Percentiles rank a stretch among this genome's conserved stretches.
Conservation (phyloP, 2,113 vertebrate genomes). For the Mystacornis crossleyi region DNA sequence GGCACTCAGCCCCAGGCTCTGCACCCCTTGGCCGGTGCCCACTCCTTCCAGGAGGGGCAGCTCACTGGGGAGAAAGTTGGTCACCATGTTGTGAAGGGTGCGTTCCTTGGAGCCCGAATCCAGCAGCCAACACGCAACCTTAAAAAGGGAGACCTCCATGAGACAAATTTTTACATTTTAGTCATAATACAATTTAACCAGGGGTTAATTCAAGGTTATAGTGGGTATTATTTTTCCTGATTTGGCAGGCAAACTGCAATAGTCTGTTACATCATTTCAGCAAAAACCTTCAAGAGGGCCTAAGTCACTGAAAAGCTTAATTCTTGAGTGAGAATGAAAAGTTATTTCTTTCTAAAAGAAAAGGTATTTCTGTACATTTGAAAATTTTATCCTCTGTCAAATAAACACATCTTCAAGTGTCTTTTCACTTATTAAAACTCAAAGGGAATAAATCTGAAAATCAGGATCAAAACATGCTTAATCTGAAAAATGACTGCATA, state of each 20-base stretch:
- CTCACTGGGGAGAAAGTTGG: constrained; percentile 85
- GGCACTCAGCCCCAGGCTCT: constrained; percentile 80
- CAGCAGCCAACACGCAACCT: constrained; percentile 95
- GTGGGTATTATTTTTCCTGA: neutral
- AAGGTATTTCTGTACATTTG: neutral
- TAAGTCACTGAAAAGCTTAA: neutral
- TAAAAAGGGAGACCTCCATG: neutral
- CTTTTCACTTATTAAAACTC: neutral
- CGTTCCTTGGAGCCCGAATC: constrained; percentile 88
- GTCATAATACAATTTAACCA: neutral
- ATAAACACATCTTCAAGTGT: neutral
- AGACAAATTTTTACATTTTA: neutral
- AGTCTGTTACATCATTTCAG: neutral
- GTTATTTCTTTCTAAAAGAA: neutral
- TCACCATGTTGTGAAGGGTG: constrained; percentile 91
- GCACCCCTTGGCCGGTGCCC: constrained; percentile 74
- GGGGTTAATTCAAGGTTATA: neutral
- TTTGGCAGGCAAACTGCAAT: neutral
- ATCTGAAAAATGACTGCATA: neutral
- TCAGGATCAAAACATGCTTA: neutral
- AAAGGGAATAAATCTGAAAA: neutral
- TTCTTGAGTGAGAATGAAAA: neutral
- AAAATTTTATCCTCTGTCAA: neutral
- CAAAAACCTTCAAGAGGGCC: neutral
- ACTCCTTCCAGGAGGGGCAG: constrained; percentile 85